Base-by-base conservation (phyloP, 2,113 vertebrate genomes). In the Passer domesticus region DNA sequence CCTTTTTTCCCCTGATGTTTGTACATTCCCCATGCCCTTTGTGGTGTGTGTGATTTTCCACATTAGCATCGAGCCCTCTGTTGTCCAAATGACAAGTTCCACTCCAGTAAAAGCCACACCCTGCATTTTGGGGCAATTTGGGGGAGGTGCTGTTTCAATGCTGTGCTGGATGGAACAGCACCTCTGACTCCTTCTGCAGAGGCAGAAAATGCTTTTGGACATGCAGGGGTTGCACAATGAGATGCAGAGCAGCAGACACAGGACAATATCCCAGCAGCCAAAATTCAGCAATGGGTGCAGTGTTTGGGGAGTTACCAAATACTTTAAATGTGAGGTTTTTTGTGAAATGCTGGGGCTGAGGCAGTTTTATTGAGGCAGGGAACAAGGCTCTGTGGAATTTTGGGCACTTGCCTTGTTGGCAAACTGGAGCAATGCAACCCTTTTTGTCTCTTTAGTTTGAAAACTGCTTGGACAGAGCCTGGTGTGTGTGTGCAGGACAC, bases 191-290 rank as follows among this genome's bases (percentile, higher is more conserved):
- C 4, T 21, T 12, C 37, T 73, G 50, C n/a, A 62, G 67, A 37
- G 56, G 23, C 31, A 62, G 17, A 15, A 50, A 35, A 5, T 30
- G 53, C 27, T 79, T 83, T 22, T 8, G 59, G 13, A 2, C 59
- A 11, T 0, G 0, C 13, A 16, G 24, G 62, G 62, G 1, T 11
- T n/a, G 58, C 66, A 33, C 17, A 7, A 0, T 3, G 25, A 15
- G 5, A 8, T 15, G 43, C 7, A 3, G 23, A 23, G 5, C 15
- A 46, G 72, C 60, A 79, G 49, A 5, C 1, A 1, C 7, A 43
- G 76, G 23, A 14, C 64, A 47, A 1, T 7, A 19, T 17, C 74
- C 56, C 59, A 50, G 33, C 5, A 46, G 63, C 31, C 66, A 69
- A 24, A 56, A 25, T 25, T 52, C 37, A 77, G 46, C 3, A 1